These are phyloP conservation scores for Spinibarbus caldwelli DNA, from an alignment of 2,797 vertebrate genomes.

Conservation along the genomic window DNA sequence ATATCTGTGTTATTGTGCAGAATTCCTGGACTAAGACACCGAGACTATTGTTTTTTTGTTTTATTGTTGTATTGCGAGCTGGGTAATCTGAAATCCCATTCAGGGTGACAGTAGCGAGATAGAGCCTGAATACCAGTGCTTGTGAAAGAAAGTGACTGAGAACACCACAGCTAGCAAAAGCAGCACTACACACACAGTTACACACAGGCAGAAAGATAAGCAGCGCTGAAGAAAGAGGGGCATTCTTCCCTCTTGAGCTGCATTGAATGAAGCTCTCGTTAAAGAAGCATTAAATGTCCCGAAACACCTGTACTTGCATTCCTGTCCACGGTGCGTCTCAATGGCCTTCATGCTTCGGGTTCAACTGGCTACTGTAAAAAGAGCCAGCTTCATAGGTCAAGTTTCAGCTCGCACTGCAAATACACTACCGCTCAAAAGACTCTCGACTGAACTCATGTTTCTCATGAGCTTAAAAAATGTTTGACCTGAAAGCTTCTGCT, in stretches of 20 bases:
- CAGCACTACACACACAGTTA: constrained; percentile 9
- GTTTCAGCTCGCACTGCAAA: constrained; percentile 59
- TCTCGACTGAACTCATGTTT: not conserved
- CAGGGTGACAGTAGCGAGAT: constrained; percentile 50
- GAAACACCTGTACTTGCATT: constrained; percentile 75
- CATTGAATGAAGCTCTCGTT: constrained; percentile 71
- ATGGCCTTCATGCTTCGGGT: not conserved
- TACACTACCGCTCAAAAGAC: not conserved
- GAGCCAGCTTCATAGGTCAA: constrained; percentile 59
- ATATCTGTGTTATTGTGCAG: constrained; percentile 51
- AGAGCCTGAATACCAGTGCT: constrained; percentile 57
- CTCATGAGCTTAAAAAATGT: not conserved
- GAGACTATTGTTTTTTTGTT: not conserved
- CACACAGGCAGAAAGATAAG: constrained; percentile 16
- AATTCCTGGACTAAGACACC: constrained; percentile 53
- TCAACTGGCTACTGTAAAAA: constrained; percentile 68
- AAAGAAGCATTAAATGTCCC: constrained; percentile 72
- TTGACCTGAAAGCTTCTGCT: not conserved
- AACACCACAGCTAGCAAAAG: constrained; percentile 32
- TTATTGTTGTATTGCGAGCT: constrained; percentile 51
- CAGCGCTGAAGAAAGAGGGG: constrained; percentile 52
- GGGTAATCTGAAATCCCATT: constrained; percentile 53
- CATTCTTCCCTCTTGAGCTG: constrained; percentile 66
- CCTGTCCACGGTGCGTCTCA: constrained; percentile 57
- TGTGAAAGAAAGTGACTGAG: constrained; percentile 62